A percentile compares a stretch with the other conserved stretches of the same genome.
Evolutionary conservation across 1,140 invertebrate species (phyloP).

Genomic region (Zaprionus vittiger): DNA sequence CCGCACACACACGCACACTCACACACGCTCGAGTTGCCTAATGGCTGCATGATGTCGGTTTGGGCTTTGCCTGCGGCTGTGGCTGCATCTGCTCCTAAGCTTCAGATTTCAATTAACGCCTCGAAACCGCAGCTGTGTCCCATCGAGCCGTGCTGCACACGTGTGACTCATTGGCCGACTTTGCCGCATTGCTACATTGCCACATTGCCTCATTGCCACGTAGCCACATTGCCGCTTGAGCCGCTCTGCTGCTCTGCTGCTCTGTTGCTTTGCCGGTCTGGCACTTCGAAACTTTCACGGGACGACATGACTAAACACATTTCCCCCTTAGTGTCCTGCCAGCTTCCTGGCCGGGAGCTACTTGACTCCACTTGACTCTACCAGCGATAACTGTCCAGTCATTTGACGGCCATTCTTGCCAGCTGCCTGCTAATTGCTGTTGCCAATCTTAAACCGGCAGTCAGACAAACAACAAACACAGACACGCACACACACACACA

Average conservation of each 20-base stretch:
- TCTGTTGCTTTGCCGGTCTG: not conserved
- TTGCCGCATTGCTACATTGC: not conserved
- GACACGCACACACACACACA: conserved; percentile 1
- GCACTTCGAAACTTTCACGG: conserved; percentile 35
- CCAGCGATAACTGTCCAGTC: conserved; percentile 15
- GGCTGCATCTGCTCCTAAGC: conserved; percentile 43
- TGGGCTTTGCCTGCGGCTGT: conserved; percentile 44
- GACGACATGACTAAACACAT: conserved; percentile 38
- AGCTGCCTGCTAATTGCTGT: conserved; percentile 21
- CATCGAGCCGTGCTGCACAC: conserved; percentile 28
- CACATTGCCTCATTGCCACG: not conserved
- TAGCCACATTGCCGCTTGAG: no score
- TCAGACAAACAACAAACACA: conserved; percentile 12
- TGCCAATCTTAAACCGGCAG: conserved; percentile 3
- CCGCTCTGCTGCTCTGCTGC: not conserved
- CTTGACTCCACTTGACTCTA: conserved; percentile 15
- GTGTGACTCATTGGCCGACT: conserved; percentile 11
- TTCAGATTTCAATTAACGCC: conserved; percentile 76
- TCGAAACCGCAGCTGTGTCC: conserved; percentile 24
- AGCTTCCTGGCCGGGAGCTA: not conserved
- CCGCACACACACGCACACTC: conserved; percentile 1
- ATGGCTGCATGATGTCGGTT: conserved; percentile 68
- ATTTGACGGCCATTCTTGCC: conserved; percentile 15
- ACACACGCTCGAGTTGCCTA: conserved; percentile 54
- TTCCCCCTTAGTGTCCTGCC: not conserved